These are phyloP conservation scores for Meganola albula DNA, from an alignment of 2,888 invertebrate species.

Conservation along the genomic window DNA sequence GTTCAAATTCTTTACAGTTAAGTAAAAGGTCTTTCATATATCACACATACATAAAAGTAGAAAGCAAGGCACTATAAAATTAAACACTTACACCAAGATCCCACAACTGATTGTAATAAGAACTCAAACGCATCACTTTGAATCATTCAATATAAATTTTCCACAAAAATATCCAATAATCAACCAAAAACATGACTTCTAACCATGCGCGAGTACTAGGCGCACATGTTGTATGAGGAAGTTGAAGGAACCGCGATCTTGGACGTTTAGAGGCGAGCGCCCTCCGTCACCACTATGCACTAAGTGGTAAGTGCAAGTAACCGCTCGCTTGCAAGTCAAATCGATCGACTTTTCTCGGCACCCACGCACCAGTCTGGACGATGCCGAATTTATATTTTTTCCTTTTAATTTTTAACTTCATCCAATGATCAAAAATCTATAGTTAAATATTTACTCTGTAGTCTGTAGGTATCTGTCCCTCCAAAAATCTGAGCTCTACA, in stretches of 20 bases:
- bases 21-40: too few species aligned
- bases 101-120: conserved; percentile 46
- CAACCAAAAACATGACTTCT: conserved; percentile 12
- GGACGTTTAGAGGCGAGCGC: conserved; percentile 45
- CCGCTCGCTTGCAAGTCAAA: conserved; percentile 41
- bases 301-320: conserved; percentile 64
- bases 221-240: conserved; percentile 28
- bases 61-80: too few species aligned
- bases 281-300: conserved; percentile 54
- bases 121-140: conserved; percentile 35
- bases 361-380: conserved; percentile 27
- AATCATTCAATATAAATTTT: conserved; percentile 6
- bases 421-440: too few species aligned
- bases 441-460: too few species aligned
- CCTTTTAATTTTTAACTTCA: too few species aligned
- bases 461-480: too few species aligned
- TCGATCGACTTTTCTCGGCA: conserved; percentile 60
- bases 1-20: too few species aligned
- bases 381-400: too few species aligned
- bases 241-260: conserved; percentile 30
- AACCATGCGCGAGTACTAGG: conserved; percentile 32
- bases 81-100: conserved; percentile 43
- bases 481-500: too few species aligned
- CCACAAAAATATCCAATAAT: conserved; percentile 13
- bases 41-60: too few species aligned